Evolutionary conservation across 35 echinoderm and acorn worm species (phyloP), one percentile per base, ranked within the genome.

Genomic region (Chiridota heheva): DNA sequence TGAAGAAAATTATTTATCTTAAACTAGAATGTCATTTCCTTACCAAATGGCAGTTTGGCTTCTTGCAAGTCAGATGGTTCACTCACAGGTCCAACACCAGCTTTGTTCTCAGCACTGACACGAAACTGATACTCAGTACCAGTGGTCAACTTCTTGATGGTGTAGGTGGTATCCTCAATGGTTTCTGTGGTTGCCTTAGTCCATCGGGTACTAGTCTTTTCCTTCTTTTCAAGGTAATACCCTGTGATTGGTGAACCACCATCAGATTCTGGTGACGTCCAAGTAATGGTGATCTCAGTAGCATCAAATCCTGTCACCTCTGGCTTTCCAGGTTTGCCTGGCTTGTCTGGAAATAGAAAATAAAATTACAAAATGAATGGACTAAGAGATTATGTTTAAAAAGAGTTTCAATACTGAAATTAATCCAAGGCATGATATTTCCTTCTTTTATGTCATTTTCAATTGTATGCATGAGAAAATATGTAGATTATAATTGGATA

Each of bases 101-200:
- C 92, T 64, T 91, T 90, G 67, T 96, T 91, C 35, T 88, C 83
- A 55, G 93, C 93, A 47, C 83, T 88, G 34, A 96, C 88, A 60
- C 80, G 77, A 84, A 96, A 96, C 80, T 91, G 67, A 73, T 96
- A 96, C 33, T 87, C 82, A 60, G 78, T 91, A 49, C 81, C 83
- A 44, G 85, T 78, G 30, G 63, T 70, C 47, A 96, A 66, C 18
- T 74, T 80, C 40, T 25, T 91, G 7, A 87, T 70, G 65, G 78
- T 90, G 34, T 71, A 82, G 1, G 82, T 86, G 44, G 88, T 97
- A 42, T 97, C 94, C 33, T 73, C 40, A 2, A 87, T 58, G 44
- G 36, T 51, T 38, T 86, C 84, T 29, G 28, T 88, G 39, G 77
- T 59, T 24, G 75, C 64, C 64, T 71, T 88, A 7, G 73, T 75